Evolutionary conservation across 2,888 invertebrate species (phyloP).

Genomic region (Molanna angustata): DNA sequence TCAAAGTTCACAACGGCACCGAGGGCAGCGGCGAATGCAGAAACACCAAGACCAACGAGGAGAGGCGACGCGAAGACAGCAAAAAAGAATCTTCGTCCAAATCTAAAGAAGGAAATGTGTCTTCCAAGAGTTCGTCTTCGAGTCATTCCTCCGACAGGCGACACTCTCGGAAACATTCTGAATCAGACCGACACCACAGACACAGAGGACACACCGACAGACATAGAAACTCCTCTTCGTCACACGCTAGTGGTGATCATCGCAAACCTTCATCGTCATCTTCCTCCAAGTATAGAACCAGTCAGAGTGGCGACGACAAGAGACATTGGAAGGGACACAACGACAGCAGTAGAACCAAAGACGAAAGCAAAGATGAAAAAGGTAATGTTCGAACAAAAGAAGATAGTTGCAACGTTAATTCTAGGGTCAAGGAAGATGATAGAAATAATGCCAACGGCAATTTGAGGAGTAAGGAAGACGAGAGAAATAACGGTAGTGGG

Average conservation of each 20-base stretch:
- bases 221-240: slow-evolving; percentile 15
- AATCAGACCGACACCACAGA: slow-evolving; percentile 16
- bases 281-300: not conserved
- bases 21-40: slow-evolving; percentile 13
- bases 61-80: slow-evolving; percentile 1
- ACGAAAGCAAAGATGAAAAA: not conserved
- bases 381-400: too few relatives aligned
- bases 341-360: slow-evolving; percentile 1
- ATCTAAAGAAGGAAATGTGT: slow-evolving; percentile 13
- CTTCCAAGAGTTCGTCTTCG: slow-evolving; percentile 23
- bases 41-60: slow-evolving; percentile 8
- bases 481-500: not conserved
- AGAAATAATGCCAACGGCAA: not conserved
- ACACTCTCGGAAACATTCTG: slow-evolving; percentile 22
- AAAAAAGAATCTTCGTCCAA: not conserved
- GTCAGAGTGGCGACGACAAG: not conserved
- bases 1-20: slow-evolving; percentile 21
- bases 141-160: slow-evolving; percentile 24
- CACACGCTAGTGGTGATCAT: slow-evolving; percentile 12
- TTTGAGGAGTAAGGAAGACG: not conserved
- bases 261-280: slow-evolving; percentile 11
- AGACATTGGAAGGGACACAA: not conserved
- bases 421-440: slow-evolving; percentile 2
- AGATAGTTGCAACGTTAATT: too few relatives aligned
- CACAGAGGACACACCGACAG: slow-evolving; percentile 8